Evolutionary conservation across 2,797 vertebrate species (phyloP).

Genomic region (Paratrypauchen microcephalus): DNA sequence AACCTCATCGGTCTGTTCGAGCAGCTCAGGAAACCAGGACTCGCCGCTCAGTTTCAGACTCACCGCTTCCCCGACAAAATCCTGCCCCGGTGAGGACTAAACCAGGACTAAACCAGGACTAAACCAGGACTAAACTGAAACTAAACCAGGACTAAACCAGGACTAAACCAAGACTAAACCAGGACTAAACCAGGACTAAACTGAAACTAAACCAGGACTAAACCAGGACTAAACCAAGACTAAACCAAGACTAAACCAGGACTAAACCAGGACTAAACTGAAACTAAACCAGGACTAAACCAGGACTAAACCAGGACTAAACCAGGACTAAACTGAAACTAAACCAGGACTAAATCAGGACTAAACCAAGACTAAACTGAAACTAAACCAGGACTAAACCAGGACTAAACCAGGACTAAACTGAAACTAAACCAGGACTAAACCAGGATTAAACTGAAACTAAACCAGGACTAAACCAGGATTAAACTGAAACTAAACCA

Average conservation of each 20-base stretch:
- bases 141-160: background rate
- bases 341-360: background rate
- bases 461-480: background rate
- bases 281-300: background rate
- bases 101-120: background rate
- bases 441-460: background rate
- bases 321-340: background rate
- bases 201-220: background rate
- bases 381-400: background rate
- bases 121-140: background rate
- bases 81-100: constrained; percentile 65
- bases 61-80: constrained; percentile 96
- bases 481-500: background rate
- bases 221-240: no score
- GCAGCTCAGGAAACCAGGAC: constrained; percentile 94
- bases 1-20: constrained; percentile 97
- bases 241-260: background rate
- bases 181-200: background rate
- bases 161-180: background rate
- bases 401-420: background rate
- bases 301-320: background rate
- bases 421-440: background rate
- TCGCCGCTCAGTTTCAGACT: constrained; percentile 94
- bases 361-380: background rate
- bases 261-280: background rate